These are phyloP conservation scores for Pipistrellus kuhlii DNA, from an alignment of 2,797 vertebrate species.

Conservation along the genomic window DNA sequence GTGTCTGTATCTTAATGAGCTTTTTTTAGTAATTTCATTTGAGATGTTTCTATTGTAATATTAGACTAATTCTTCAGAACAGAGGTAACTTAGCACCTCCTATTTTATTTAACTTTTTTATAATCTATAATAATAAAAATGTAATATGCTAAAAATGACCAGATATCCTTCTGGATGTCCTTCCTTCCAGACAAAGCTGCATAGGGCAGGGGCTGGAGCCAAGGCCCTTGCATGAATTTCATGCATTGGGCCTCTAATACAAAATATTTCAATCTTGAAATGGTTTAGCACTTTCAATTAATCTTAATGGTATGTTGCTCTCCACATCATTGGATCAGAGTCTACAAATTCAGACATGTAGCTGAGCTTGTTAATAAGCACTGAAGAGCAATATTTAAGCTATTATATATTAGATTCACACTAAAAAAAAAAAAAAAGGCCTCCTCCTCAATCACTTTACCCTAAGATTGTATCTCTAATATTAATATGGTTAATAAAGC, in stretches of 20 bases:
- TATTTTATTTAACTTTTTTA: conserved; percentile 73
- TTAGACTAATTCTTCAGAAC: conserved; percentile 53
- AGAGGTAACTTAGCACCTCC: conserved; percentile 61
- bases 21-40: conserved; percentile 61
- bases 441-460: conserved; percentile 32
- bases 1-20: not conserved
- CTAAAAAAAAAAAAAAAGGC: conserved; percentile 33
- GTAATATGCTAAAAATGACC: no score
- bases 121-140: not conserved
- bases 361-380: conserved; percentile 71
- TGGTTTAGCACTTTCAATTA: conserved; percentile 83
- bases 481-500: conserved; percentile 68
- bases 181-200: no score
- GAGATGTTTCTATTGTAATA: conserved; percentile 64
- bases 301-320: conserved; percentile 83
- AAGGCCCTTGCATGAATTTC: no score
- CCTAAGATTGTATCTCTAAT: conserved; percentile 22
- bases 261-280: conserved; percentile 82
- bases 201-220: no score
- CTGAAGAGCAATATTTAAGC: conserved; percentile 28
- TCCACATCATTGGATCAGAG: conserved; percentile 77
- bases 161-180: no score
- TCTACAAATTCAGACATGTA: conserved; percentile 71
- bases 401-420: conserved; percentile 22
- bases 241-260: not conserved